Evolutionary conservation across 1,140 invertebrate species (phyloP).

Genomic region (Mesaphorura yosii): DNA sequence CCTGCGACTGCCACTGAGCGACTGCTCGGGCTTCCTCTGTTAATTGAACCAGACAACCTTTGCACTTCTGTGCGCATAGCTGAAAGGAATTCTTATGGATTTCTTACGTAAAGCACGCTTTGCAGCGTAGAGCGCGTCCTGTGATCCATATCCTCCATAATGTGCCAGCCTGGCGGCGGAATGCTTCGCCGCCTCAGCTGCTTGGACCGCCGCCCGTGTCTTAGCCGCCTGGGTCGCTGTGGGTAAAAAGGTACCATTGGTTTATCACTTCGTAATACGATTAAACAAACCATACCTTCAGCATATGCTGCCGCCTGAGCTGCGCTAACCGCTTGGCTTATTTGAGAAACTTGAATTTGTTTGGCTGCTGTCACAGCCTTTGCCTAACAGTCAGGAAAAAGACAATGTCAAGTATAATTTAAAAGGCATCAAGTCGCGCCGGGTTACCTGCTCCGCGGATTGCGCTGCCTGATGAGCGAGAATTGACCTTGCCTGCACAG

Average conservation of each 20-base stretch:
- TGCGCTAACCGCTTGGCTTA: constrained; percentile 17
- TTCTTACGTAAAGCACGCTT: constrained; percentile 11
- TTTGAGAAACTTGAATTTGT: constrained; percentile 1
- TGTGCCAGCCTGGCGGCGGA: constrained; percentile 9
- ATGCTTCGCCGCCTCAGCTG: constrained; percentile 16
- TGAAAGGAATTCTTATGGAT: too few relatives aligned
- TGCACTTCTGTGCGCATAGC: too few relatives aligned
- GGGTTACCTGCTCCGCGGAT: constrained; percentile 26
- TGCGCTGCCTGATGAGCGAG: constrained; percentile 26
- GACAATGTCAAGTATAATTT: not conserved
- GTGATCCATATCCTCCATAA: constrained; percentile 14
- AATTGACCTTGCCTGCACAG: constrained; percentile 27
- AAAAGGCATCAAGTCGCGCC: not conserved
- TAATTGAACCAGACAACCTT: too few relatives aligned
- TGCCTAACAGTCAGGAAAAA: not conserved
- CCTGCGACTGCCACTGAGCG: constrained; percentile 9
- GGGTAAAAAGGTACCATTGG: too few relatives aligned
- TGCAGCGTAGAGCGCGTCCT: constrained; percentile 15
- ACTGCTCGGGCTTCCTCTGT: constrained; percentile 7
- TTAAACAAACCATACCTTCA: constrained; percentile 21
- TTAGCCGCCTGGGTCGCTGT: too few relatives aligned
- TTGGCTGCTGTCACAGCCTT: not conserved
- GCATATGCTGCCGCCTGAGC: constrained; percentile 25
- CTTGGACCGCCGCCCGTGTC: constrained; percentile 15
- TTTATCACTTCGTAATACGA: too few relatives aligned